These are phyloP conservation scores for Nothobranchius furzeri DNA, from an alignment of 2,113 vertebrate species.

Conservation along the genomic window DNA sequence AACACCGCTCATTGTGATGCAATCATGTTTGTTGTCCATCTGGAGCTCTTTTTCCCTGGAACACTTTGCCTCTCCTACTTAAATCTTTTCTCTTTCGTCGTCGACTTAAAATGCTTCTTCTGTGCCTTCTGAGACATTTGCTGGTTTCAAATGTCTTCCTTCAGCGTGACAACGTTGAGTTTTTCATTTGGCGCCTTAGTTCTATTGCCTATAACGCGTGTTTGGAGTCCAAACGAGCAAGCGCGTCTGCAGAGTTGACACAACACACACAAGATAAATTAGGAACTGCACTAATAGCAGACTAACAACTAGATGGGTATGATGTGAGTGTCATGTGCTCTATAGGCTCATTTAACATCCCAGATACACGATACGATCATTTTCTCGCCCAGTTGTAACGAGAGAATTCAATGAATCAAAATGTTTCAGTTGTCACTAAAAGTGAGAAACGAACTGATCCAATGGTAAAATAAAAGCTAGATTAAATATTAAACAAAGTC, in stretches of 20 bases:
- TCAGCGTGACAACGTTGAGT: constrained; percentile 8
- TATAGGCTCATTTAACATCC: background rate
- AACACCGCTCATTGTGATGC: constrained; percentile 23
- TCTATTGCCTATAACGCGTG: constrained; percentile 62
- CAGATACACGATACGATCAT: background rate
- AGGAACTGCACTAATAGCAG: constrained; percentile 33
- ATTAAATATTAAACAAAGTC: too few species aligned
- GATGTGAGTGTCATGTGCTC: constrained; percentile 26
- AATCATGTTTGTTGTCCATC: background rate
- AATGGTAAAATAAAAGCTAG: too few species aligned
- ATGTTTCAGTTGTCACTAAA: background rate
- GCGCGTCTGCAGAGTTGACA: constrained; percentile 69
- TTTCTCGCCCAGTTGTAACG: too few species aligned
- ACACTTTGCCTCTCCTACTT: background rate
- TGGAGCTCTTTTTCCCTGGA: background rate
- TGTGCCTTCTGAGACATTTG: background rate
- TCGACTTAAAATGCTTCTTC: background rate
- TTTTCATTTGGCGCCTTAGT: constrained; percentile 42
- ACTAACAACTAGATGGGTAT: constrained; percentile 41
- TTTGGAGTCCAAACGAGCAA: constrained; percentile 72
- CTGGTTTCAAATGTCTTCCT: constrained; percentile 8
- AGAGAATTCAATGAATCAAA: background rate
- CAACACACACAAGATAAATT: constrained; percentile 72
- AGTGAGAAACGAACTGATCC: too few species aligned
- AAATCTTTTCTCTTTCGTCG: background rate